Conservation (phyloP, 1,140 invertebrate species). For the Venustaconcha ellipsiformis region DNA sequence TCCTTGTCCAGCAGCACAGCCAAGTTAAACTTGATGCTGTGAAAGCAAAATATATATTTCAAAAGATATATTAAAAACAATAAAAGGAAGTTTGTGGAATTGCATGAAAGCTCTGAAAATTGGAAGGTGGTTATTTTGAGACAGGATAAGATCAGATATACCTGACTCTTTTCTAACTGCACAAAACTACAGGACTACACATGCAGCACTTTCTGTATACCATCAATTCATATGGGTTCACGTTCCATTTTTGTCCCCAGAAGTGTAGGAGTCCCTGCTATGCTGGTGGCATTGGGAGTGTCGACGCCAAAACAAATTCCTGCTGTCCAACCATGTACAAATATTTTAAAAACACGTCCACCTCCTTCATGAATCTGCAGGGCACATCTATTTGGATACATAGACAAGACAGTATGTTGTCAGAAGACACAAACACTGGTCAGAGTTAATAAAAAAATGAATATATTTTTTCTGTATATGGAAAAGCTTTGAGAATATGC, state of each 20-base stretch:
- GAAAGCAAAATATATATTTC: no score
- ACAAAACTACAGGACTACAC: slow-evolving; percentile 97
- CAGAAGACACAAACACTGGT: neutral
- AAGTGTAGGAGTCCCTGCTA: slow-evolving; percentile 26
- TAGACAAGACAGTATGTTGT: no score
- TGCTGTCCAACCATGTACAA: slow-evolving; percentile 93
- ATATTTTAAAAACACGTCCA: slow-evolving; percentile 90
- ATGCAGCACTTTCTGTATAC: slow-evolving; percentile 97
- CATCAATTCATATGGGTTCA: slow-evolving; percentile 89
- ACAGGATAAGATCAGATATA: slow-evolving; percentile 69
- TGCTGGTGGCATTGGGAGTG: slow-evolving; percentile 30
- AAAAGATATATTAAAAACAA: no score
- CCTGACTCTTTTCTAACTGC: slow-evolving; percentile 96
- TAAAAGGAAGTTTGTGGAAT: no score
- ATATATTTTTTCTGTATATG: no score
- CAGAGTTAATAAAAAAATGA: no score
- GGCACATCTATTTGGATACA: slow-evolving; percentile 79
- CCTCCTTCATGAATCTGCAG: slow-evolving; percentile 90
- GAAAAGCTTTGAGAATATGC: no score
- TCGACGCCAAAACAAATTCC: slow-evolving; percentile 74
- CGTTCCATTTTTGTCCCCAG: slow-evolving; percentile 69
- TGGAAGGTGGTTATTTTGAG: no score
- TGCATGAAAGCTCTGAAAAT: no score
- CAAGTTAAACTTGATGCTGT: no score
- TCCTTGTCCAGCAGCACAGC: no score